Conservation (phyloP, 30 jellyfish, hydroid and myxozoan genomes). For the Pseudorhiza aurosa region DNA sequence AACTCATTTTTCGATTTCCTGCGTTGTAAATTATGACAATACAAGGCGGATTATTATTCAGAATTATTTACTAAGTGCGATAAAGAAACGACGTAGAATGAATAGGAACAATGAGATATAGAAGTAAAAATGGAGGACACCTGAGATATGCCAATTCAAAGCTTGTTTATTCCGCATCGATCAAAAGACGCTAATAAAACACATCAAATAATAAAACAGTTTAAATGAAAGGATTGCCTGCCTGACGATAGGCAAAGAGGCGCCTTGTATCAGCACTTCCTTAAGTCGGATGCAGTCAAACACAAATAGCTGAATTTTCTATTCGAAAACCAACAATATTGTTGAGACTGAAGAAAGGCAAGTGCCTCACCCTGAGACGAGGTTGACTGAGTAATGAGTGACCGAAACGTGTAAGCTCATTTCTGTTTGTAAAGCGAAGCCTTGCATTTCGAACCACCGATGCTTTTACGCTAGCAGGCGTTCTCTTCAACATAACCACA, state of each 20-base stretch:
- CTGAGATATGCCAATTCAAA: constrained; percentile 26
- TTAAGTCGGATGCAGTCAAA: background rate
- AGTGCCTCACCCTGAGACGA: background rate
- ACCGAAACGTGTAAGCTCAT: too few relatives aligned
- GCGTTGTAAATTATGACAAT: constrained; percentile 31
- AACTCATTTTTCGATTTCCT: constrained; percentile 28
- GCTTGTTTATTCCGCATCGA: background rate
- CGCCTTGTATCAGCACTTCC: background rate
- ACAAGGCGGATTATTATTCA: constrained; percentile 47
- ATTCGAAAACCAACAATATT: too few relatives aligned
- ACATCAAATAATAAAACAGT: too few relatives aligned
- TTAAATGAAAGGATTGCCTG: too few relatives aligned
- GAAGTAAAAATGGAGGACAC: constrained; percentile 13
- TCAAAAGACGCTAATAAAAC: background rate
- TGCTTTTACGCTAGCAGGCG: too few relatives aligned
- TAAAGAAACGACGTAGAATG: background rate
- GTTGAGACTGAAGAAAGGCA: too few relatives aligned
- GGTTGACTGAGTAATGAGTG: too few relatives aligned
- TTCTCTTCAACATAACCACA: too few relatives aligned
- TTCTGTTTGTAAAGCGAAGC: too few relatives aligned
- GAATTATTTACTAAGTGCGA: constrained; percentile 34
- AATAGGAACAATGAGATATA: constrained; percentile 7
- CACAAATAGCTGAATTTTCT: too few relatives aligned
- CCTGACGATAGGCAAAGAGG: too few relatives aligned
- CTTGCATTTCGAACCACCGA: too few relatives aligned